phyloP scores from a whole-genome alignment of 1,140 invertebrate species.

The Halictus rubicundus region DNA sequence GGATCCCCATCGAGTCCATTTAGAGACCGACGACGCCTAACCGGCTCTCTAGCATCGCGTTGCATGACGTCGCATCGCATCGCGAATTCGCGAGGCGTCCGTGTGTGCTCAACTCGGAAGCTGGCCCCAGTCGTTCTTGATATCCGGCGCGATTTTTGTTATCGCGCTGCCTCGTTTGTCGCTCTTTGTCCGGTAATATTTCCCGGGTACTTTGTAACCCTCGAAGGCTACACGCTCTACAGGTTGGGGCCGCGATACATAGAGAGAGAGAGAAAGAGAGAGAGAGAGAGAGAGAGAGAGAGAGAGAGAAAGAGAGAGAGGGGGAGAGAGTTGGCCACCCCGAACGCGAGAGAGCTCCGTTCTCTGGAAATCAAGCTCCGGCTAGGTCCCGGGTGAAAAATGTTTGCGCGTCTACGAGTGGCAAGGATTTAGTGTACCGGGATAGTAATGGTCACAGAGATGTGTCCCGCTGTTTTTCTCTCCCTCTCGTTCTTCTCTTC shows the following conservation, averaged over 20 bases:
- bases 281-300: not conserved
- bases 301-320: not conserved
- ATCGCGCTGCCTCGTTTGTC: slow-evolving; percentile 35
- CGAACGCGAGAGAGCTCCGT: slow-evolving; percentile 6
- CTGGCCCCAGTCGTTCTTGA: not conserved
- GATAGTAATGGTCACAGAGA: slow-evolving; percentile 60
- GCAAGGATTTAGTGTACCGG: slow-evolving; percentile 61
- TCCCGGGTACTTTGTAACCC: slow-evolving; percentile 45
- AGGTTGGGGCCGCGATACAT: slow-evolving; percentile 50
- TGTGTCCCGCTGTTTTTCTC: slow-evolving; percentile 48
- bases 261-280: not conserved
- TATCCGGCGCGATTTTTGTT: slow-evolving; percentile 4
- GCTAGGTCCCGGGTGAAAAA: slow-evolving; percentile 49
- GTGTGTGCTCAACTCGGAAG: not conserved
- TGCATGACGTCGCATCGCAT: not conserved
- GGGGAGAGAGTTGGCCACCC: not conserved
- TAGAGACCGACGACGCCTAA: no score
- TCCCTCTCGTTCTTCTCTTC: no score
- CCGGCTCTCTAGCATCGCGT: no score
- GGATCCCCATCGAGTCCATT: no score
- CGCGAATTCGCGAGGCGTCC: not conserved
- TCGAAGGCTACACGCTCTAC: slow-evolving; percentile 44
- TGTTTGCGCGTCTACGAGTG: slow-evolving; percentile 59
- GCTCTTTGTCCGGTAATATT: slow-evolving; percentile 40
- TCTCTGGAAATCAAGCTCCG: slow-evolving; percentile 56